A percentile compares a stretch with the other conserved stretches of the same genome.
phyloP scores from a whole-genome alignment of 2,888 invertebrate species.

The Siphlonurus alternatus region DNA sequence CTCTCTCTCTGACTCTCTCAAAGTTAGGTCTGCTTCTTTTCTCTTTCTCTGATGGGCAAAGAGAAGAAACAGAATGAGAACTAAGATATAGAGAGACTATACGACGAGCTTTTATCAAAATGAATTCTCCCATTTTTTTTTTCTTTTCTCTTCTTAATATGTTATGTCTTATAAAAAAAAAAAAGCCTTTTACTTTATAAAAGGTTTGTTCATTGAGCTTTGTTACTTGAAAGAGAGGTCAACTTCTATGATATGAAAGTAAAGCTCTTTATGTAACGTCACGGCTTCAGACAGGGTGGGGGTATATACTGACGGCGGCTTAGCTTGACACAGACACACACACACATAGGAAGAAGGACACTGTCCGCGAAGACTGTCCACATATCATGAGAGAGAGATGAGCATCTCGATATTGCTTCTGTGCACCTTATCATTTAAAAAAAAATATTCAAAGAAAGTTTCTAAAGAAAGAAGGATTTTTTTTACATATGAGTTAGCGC shows the following conservation, averaged over 20 bases:
- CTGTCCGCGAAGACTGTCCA: too few species aligned
- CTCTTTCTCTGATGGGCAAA: neutral
- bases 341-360: too few species aligned
- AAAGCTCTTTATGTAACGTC: neutral
- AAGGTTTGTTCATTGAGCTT: neutral
- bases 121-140: conserved; percentile 26
- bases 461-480: too few species aligned
- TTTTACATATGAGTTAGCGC: too few species aligned
- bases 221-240: neutral
- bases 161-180: neutral
- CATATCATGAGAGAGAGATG: too few species aligned
- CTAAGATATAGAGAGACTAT: conserved; percentile 10
- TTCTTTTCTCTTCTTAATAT: conserved; percentile 19
- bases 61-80: conserved; percentile 8
- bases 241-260: neutral
- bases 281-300: too few species aligned
- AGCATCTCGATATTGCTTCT: too few species aligned
- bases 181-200: neutral
- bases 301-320: too few species aligned
- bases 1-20: neutral
- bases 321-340: too few species aligned
- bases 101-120: conserved; percentile 20
- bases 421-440: too few species aligned
- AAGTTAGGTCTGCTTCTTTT: neutral
- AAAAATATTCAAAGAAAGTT: too few species aligned